Conservation (phyloP, 2,888 invertebrate genomes). For the Ophion obscuratus region DNA sequence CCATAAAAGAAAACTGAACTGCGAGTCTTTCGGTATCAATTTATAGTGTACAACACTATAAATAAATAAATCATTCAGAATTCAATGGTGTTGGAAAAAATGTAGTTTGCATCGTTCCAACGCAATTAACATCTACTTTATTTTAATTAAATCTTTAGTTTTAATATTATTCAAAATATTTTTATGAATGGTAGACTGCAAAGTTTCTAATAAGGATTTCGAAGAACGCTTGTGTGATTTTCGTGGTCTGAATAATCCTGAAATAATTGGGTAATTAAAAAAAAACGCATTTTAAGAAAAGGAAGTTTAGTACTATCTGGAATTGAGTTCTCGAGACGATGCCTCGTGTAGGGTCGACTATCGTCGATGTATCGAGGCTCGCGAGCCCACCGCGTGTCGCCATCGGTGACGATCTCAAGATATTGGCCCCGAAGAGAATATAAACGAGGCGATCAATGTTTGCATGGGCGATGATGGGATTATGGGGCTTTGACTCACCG, state of each 20-base stretch:
- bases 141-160: not conserved
- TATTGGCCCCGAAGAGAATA: slow-evolving; percentile 74
- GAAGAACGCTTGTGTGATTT: not conserved
- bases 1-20: too few species aligned
- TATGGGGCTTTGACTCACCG: slow-evolving; percentile 80
- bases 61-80: too few species aligned
- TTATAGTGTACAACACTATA: not conserved
- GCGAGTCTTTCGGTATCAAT: not conserved
- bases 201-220: not conserved
- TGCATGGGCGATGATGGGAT: slow-evolving; percentile 80
- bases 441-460: slow-evolving; percentile 76
- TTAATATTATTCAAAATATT: not conserved
- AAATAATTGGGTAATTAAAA: not conserved
- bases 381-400: not conserved
- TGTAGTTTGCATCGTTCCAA: not conserved
- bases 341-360: not conserved
- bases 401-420: slow-evolving; percentile 66
- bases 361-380: slow-evolving; percentile 12
- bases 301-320: not conserved
- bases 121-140: too few species aligned
- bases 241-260: not conserved
- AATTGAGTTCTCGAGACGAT: not conserved
- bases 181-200: not conserved
- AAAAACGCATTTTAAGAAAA: not conserved
- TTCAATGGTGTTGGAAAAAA: not conserved